Evolutionary conservation across 2,113 vertebrate genomes (phyloP).

Genomic region (Tor tambroides): DNA sequence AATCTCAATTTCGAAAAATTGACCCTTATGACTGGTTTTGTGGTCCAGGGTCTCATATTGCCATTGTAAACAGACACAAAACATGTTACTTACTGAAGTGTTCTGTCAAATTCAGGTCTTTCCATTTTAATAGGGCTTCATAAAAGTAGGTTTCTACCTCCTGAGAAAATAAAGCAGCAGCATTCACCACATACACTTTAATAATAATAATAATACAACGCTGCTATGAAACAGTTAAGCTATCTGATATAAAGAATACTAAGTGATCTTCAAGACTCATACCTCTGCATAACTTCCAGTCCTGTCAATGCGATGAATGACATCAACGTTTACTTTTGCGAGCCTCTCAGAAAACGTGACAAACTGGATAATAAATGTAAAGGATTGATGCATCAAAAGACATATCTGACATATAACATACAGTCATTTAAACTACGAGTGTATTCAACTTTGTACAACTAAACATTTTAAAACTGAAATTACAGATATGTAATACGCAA

Average conservation of each 20-base stretch:
- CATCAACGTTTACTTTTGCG: conserved; percentile 92
- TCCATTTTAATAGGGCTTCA: conserved; percentile 95
- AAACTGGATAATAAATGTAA: conserved; percentile 79
- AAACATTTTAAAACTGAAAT: neutral
- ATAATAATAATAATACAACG: too few species aligned
- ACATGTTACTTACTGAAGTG: conserved; percentile 84
- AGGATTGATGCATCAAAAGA: neutral
- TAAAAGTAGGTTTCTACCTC: conserved; percentile 96
- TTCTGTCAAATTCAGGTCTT: conserved; percentile 90
- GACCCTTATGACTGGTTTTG: too few species aligned
- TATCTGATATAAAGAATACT: neutral
- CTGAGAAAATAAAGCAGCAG: conserved; percentile 69
- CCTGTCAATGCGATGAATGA: conserved; percentile 96
- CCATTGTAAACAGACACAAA: neutral
- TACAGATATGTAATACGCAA: neutral
- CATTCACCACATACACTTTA: neutral
- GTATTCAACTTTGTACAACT: neutral
- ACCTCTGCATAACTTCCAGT: conserved; percentile 90
- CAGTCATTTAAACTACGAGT: too few species aligned
- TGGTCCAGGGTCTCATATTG: too few species aligned
- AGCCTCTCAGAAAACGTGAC: conserved; percentile 95
- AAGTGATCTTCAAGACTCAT: conserved; percentile 53
- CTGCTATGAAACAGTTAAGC: neutral
- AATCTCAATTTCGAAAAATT: too few species aligned
- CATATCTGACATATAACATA: neutral